Conservation (phyloP, 2,797 vertebrate genomes). For the Urophycis tenuis region DNA sequence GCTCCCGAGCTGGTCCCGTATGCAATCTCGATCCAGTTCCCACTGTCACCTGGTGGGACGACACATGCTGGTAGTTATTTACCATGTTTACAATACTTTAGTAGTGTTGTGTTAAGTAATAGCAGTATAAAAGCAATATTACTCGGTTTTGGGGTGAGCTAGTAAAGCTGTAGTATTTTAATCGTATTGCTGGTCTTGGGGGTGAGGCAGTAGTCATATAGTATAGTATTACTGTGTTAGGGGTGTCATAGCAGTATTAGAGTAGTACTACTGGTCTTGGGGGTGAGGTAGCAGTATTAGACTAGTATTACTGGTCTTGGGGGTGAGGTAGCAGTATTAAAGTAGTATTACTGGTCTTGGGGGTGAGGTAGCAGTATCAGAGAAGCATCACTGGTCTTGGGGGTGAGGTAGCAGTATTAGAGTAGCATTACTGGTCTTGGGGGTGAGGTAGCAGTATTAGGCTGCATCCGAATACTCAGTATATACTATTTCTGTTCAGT, state of each 20-base stretch:
- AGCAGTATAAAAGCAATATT: no score
- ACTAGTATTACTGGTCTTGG: background rate
- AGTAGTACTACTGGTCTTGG: background rate
- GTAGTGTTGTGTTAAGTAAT: background rate
- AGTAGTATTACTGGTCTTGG: slow-evolving; percentile 80
- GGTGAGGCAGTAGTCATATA: no score
- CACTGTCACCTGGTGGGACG: slow-evolving; percentile 77
- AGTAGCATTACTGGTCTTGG: background rate
- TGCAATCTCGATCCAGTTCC: slow-evolving; percentile 92
- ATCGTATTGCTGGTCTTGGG: no score
- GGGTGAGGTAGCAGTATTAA: background rate
- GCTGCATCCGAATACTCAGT: no score
- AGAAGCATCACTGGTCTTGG: slow-evolving; percentile 77
- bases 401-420: slow-evolving; percentile 74
- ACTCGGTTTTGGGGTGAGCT: background rate
- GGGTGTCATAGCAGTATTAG: background rate
- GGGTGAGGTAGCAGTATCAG: slow-evolving; percentile 64
- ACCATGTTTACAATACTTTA: background rate
- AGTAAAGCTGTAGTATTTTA: background rate
- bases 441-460: background rate
- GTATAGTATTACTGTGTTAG: background rate
- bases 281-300: background rate
- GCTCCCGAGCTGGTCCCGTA: slow-evolving; percentile 87
- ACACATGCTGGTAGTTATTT: background rate
- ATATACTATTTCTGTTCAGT: no score